Evolutionary conservation across 2,888 invertebrate species (phyloP), one percentile per base, ranked within the genome.

Genomic region (Phaonia tiefii): DNA sequence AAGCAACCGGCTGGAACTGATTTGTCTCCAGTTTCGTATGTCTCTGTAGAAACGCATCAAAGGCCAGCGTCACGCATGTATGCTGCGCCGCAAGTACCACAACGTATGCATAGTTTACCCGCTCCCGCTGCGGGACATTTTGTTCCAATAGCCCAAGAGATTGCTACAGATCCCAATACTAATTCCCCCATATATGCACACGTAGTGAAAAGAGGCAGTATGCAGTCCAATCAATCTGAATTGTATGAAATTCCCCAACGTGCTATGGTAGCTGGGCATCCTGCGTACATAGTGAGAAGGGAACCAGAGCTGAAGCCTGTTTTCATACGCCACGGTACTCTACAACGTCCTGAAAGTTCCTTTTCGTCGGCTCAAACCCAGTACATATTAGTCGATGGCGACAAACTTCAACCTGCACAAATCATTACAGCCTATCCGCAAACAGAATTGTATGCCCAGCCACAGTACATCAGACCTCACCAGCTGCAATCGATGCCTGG

Each of bases 21-120:
- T 49, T 85, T 89, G 3, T 90, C 90, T 0, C 90, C 91, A 0
- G 89, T 89, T 0, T 90, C 90, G 0, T 90, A 90, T 78, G 89
- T 88, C 0, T 90, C 91, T 1, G 89, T 90, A 3, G 89, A 89
- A 75, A 86, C 86, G 1, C 88, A 87, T 65, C 87, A 86, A 66
- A 85, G 88, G 2, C 85, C 88, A 3, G 83, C 75, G 0, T 86
- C 86, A 0, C 84, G 87, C 37, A 80, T 88, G 77, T 85, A 86
- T 22, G 86, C 87, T 1, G 85, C 88, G 3, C 90, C 90, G 0
- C 89, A 90, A 85, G 89, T 90, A 17, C 90, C 90, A 1, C 85
- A 87, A 73, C 87, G 90, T 0, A 86, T 89, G 66, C 89, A 90
- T 60, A 90, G 90, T 54, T 79, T 90, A 37, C 88, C 89, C 1